Evolutionary conservation across 2,113 vertebrate species (phyloP).

Genomic region (Lycocorax pyrrhopterus): DNA sequence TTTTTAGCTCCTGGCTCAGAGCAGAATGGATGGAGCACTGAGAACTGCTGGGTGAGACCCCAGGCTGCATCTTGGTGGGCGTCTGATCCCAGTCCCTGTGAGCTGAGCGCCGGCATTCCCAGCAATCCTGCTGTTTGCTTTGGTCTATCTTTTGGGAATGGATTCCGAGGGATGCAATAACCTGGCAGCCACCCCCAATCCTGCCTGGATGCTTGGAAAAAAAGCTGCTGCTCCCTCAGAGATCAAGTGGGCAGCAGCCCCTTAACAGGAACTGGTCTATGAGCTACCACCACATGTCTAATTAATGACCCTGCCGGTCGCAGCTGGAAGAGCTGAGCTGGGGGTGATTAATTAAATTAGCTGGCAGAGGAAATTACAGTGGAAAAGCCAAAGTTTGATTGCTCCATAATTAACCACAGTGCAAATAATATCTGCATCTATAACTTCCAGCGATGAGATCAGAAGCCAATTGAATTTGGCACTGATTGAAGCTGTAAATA

Average conservation of each 20-base stretch:
- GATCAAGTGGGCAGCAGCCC: constrained; percentile 72
- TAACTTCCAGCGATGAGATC: constrained; percentile 79
- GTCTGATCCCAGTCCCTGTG: neutral
- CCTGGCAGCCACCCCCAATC: neutral
- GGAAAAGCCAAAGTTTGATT: constrained; percentile 87
- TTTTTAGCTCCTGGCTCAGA: neutral
- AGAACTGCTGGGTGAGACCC: neutral
- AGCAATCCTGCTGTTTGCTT: neutral
- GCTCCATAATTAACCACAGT: constrained; percentile 85
- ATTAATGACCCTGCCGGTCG: constrained; percentile 85
- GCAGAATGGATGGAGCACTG: neutral
- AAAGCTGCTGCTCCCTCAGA: constrained; percentile 46
- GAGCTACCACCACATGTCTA: constrained; percentile 77
- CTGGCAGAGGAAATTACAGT: constrained; percentile 86
- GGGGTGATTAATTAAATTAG: constrained; percentile 91
- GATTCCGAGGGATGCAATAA: neutral
- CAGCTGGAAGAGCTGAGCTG: constrained; percentile 84
- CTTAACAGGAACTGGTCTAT: constrained; percentile 71
- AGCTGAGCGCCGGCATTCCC: neutral
- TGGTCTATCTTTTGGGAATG: neutral
- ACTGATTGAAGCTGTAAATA: constrained; percentile 81
- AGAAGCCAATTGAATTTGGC: constrained; percentile 79
- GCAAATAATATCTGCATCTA: constrained; percentile 84
- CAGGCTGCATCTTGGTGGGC: neutral
- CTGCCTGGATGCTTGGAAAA: constrained; percentile 36